These are phyloP conservation scores for Condylura cristata DNA, from an alignment of 2,113 vertebrate species.

Conservation along the genomic window DNA sequence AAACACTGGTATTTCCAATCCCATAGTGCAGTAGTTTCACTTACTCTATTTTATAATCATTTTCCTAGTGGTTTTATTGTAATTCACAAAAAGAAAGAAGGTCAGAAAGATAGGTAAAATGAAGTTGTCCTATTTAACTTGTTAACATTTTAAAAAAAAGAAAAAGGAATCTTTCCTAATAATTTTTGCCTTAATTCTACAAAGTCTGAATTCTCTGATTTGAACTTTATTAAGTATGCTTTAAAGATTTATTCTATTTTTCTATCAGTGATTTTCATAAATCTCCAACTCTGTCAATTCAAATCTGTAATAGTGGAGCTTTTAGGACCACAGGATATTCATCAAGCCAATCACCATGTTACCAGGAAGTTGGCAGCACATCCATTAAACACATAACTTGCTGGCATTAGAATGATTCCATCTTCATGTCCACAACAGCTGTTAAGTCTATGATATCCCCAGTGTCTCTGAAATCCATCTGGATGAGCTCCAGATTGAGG, in stretches of 20 bases:
- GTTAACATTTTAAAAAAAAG: background rate
- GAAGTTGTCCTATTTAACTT: background rate
- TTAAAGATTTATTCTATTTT: background rate
- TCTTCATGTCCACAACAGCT: constrained; percentile 33
- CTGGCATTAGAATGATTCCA: constrained; percentile 48
- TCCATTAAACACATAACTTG: background rate
- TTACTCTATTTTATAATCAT: background rate
- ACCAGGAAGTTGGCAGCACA: constrained; percentile 24
- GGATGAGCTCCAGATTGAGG: background rate
- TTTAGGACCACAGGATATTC: background rate
- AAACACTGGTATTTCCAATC: background rate
- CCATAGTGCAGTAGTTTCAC: background rate
- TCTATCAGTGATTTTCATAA: constrained; percentile 39
- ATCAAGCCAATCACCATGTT: background rate
- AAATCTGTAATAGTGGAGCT: constrained; percentile 7
- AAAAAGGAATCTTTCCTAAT: constrained; percentile 29
- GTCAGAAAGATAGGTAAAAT: background rate
- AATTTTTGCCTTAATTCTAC: constrained; percentile 12
- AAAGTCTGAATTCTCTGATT: constrained; percentile 37
- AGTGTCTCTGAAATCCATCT: constrained; percentile 8
- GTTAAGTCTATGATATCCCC: background rate
- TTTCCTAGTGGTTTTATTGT: constrained; percentile 7
- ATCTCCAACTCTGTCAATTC: background rate
- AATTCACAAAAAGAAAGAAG: background rate
- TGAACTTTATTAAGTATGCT: background rate